Conservation (phyloP, 2,888 invertebrate genomes). For the Dynastes maya region DNA sequence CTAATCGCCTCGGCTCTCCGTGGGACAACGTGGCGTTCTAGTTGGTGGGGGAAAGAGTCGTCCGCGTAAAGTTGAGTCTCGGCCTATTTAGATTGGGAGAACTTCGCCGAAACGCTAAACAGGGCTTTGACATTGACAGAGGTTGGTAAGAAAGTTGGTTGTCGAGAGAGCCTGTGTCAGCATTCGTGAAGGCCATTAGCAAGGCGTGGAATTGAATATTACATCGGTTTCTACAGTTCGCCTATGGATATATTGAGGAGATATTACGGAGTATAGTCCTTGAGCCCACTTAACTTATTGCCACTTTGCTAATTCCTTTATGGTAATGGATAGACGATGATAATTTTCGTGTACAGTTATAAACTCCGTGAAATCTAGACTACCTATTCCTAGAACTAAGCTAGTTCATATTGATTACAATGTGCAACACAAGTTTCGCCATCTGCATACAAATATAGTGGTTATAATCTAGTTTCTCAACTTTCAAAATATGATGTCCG, state of each 20-base stretch:
- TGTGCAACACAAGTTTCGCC: too few relatives aligned
- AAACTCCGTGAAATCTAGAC: too few relatives aligned
- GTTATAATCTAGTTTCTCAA: too few relatives aligned
- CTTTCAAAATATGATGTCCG: too few relatives aligned
- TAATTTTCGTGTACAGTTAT: background rate
- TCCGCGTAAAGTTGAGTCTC: background rate
- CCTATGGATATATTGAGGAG: background rate
- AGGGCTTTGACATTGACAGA: conserved; percentile 30
- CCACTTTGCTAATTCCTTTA: background rate
- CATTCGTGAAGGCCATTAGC: background rate
- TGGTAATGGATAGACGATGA: conserved; percentile 1
- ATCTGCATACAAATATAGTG: too few relatives aligned
- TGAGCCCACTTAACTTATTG: conserved; percentile 2
- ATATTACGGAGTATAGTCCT: background rate
- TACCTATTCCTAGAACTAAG: too few relatives aligned
- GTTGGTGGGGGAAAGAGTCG: too few relatives aligned
- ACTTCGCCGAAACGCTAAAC: conserved; percentile 16
- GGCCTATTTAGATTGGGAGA: conserved; percentile 10
- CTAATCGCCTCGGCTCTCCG: background rate
- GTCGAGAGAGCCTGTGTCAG: background rate
- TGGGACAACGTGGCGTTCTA: background rate
- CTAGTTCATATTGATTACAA: too few relatives aligned
- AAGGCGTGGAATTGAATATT: conserved; percentile 14
- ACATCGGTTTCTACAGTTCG: background rate
- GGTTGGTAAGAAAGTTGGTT: conserved; percentile 23